These are phyloP conservation scores for Andricus curvator DNA, from an alignment of 2,888 invertebrate species.

Conservation along the genomic window DNA sequence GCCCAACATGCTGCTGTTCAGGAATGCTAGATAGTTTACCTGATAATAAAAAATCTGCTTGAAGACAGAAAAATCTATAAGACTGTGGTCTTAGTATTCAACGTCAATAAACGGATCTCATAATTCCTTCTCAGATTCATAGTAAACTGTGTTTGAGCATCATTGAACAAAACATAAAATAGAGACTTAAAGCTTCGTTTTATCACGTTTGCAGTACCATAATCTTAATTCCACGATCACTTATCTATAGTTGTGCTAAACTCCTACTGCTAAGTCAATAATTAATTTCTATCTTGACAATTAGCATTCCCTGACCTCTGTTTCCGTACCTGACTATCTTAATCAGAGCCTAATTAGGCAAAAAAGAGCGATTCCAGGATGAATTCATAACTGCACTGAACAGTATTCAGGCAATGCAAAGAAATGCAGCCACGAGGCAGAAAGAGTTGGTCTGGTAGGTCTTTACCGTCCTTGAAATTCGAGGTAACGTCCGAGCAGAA, in stretches of 20 bases:
- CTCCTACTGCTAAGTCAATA: neutral
- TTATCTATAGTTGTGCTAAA: neutral
- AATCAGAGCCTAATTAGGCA: conserved; percentile 77
- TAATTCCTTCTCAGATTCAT: too few species aligned
- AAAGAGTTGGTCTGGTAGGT: conserved; percentile 86
- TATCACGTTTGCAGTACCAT: neutral
- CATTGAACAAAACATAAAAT: neutral
- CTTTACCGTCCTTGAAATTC: neutral
- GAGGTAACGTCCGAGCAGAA: neutral
- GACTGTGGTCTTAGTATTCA: too few species aligned
- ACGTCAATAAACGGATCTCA: too few species aligned
- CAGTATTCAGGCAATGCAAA: conserved; percentile 88
- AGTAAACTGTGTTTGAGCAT: too few species aligned
- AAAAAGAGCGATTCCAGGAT: conserved; percentile 92
- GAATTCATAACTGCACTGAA: conserved; percentile 95
- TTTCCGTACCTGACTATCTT: neutral
- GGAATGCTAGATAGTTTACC: too few species aligned
- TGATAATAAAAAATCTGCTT: neutral
- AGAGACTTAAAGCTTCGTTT: neutral
- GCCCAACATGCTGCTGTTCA: too few species aligned
- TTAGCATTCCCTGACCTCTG: neutral
- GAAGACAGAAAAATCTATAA: neutral
- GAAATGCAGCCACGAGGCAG: conserved; percentile 93
- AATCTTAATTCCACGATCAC: conserved; percentile 6
- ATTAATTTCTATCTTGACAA: neutral